Evolutionary conservation across 1,140 invertebrate species (phyloP), one percentile per base, ranked within the genome.

Genomic region (Oreohelix idahoensis): DNA sequence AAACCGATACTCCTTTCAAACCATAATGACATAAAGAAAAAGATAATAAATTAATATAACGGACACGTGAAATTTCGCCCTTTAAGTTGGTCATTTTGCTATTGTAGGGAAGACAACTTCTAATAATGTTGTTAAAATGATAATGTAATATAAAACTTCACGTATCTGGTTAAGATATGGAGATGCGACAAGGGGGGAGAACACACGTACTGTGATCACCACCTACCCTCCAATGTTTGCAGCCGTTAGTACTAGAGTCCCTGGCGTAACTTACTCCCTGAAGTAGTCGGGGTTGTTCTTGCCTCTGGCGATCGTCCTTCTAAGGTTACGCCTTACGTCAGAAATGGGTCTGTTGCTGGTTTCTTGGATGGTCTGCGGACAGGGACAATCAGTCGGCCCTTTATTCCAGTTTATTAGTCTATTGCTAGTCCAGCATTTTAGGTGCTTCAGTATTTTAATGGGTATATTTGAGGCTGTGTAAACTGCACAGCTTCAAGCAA

Each of bases 281-380:
- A 39, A 80, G 79, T 80, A 80, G 66, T 80, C 79, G 35, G 70
- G 80, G 71, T 75, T 75, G 80, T 82, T 82, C 71, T 82, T 82
- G 26, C 75, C 58, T 70, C 81, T 85, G 81, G 81, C 81, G n/a
- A 85, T 51, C 17, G 84, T 85, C 84, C 53, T 79, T 70, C 81
- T 71, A 35, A 85, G 76, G 8, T 66, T 79, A 66, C 84, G 80
- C n/a, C 84, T 63, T 11, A 85, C 73, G 13, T 85, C 84, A 23
- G 84, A 85, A 79, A 83, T 38, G 17, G 84, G 84, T 26, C 36
- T 36, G 77, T 75, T 83, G 75, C 39, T 39, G 36, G 45, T 66
- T 38, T 83, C 84, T 51, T n/a, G 70, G 32, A 75, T 76, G 45
- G 66, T 42, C 84, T 85, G 84, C 35, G n/a, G 35, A 45, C 39